Evolutionary conservation across 2,113 vertebrate genomes (phyloP), one percentile per base, ranked within the genome.

Genomic region (Mus spicilegus): DNA sequence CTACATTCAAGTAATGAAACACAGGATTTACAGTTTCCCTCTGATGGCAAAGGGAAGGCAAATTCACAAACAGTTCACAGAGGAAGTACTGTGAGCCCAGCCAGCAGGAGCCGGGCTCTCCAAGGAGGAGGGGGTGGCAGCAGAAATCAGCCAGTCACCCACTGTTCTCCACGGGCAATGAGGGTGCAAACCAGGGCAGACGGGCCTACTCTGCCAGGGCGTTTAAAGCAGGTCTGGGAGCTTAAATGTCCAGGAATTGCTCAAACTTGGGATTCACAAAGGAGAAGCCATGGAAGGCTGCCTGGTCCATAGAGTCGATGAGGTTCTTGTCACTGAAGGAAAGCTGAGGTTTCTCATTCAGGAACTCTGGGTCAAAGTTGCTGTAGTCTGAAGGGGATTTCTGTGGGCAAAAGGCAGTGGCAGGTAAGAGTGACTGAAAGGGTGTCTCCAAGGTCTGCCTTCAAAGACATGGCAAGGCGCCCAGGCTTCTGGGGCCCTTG

Each of bases 281-380:
- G 36, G 99, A 99, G 98, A 99, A 99, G 63, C 99, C 99, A 19
- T 93, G 96, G 20, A 99, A 99, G 0, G 99, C 99, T 0, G 98
- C 91, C 97, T 99, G 99, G 98, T 99, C 99, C 99, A 99, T 99
- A 97, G 99, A 99, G 96, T 99, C 99, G 0, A 99, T 99, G 96
- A 99, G 98, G 97, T 99, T 99, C 98, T 99, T 99, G 95, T 99
- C 99, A 0, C 99, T 99, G 98, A 99, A 98, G 24, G 99, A 99
- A 51, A 99, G 93, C 61, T 99, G 99, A 0, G 99, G 99, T 97
- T 99, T 99, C 98, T 99, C 99, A 0, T 98, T 99, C 94, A 99
- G 99, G 97, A 99, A 99, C 97, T 99, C 99, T 36, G 99, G 99
- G 98, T 99, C 99, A 26, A 99, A 99, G 98, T 99, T 99, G 98